phyloP scores from a whole-genome alignment of 1,140 invertebrate genomes.

The Brachionus calyciflorus region DNA sequence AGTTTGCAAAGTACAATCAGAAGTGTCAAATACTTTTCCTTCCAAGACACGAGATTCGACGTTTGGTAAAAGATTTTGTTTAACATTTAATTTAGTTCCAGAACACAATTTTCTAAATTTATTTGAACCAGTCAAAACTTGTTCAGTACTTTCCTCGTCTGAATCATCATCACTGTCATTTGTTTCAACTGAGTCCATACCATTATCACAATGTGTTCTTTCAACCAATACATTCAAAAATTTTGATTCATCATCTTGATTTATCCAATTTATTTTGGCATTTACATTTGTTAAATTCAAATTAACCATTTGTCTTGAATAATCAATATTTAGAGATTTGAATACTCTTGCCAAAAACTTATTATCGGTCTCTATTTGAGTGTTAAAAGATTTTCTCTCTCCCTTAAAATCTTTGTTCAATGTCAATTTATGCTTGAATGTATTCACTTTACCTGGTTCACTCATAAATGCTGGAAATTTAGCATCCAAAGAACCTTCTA shows the following conservation, averaged over 20 bases:
- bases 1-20: conserved; percentile 1
- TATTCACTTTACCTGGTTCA: background rate
- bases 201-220: background rate
- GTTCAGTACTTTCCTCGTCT: background rate
- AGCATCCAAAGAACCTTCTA: background rate
- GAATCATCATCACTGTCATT: background rate
- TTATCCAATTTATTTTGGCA: background rate
- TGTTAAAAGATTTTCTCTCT: background rate
- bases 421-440: background rate
- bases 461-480: conserved; percentile 6
- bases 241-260: background rate
- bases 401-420: background rate
- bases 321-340: background rate
- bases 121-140: background rate
- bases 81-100: conserved; percentile 10
- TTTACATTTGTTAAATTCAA: background rate
- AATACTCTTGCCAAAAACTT: background rate
- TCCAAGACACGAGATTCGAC: background rate
- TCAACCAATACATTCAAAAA: background rate
- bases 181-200: background rate
- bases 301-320: conserved; percentile 6
- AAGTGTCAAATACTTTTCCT: background rate
- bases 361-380: conserved; percentile 1
- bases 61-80: conserved; percentile 4
- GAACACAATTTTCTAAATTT: background rate